phyloP scores from a whole-genome alignment of 2,797 vertebrate species.

The Mycteria americana region DNA sequence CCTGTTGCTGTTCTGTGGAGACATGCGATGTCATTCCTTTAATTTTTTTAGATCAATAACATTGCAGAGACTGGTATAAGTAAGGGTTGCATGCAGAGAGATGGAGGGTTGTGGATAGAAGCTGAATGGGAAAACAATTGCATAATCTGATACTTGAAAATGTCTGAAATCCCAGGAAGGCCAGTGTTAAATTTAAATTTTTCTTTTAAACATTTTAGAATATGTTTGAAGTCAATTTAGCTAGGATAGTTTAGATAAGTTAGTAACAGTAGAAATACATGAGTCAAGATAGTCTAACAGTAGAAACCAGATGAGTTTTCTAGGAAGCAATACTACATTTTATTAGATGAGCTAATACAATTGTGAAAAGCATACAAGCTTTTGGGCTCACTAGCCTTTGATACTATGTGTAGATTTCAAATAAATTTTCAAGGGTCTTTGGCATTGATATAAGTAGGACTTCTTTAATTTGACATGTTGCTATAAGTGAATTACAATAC shows the following conservation, averaged over 20 bases:
- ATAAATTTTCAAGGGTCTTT: background rate
- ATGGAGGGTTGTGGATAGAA: background rate
- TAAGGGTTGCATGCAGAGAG: background rate
- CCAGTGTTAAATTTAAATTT: background rate
- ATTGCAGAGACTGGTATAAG: background rate
- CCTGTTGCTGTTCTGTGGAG: slow-evolving; percentile 2
- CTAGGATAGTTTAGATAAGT: background rate
- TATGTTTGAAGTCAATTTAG: background rate
- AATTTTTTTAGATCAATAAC: background rate
- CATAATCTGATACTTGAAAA: background rate
- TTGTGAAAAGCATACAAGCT: background rate
- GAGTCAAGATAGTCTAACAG: background rate
- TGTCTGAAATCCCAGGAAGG: background rate
- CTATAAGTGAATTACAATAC: background rate
- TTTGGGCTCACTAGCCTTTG: background rate
- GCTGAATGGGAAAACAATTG: background rate
- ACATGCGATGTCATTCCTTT: background rate
- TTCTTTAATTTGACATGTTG: background rate
- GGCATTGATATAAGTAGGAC: background rate
- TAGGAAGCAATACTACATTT: background rate
- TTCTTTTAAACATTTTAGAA: background rate
- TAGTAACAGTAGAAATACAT: background rate
- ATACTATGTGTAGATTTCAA: background rate
- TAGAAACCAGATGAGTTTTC: background rate
- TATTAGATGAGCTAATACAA: background rate